A percentile compares a stretch with the other conserved stretches of the same genome.
phyloP scores from a whole-genome alignment of 2,113 vertebrate genomes.

The Melanocharis versteri region DNA sequence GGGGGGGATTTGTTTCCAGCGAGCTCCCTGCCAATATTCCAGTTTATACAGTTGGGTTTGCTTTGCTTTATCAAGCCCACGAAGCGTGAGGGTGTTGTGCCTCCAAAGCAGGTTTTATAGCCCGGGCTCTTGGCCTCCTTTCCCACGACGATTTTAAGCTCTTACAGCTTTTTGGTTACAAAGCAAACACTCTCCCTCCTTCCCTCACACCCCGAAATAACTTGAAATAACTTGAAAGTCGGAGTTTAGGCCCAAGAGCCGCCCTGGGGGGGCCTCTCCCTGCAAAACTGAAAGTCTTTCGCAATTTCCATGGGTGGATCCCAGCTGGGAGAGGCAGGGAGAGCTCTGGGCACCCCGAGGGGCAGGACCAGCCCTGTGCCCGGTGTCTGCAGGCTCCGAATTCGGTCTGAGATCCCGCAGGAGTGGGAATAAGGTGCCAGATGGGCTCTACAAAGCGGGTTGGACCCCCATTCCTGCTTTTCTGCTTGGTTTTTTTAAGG shows the following conservation, averaged over 20 bases:
- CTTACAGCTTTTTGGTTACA: neutral
- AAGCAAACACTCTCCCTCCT: neutral
- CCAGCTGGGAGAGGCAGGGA: neutral
- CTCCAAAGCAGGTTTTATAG: neutral
- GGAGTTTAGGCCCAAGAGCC: neutral
- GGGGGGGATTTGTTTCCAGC: neutral
- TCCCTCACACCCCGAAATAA: neutral
- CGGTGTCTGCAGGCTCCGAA: neutral
- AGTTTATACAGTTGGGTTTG: constrained; percentile 20
- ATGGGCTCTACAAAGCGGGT: neutral
- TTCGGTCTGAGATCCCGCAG: fast-evolving
- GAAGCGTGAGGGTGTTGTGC: neutral
- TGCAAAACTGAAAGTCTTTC: neutral
- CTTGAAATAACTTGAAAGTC: neutral
- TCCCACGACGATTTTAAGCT: neutral
- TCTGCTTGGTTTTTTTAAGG: neutral
- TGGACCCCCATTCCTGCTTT: neutral
- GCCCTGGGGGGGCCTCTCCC: neutral
- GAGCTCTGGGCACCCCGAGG: neutral
- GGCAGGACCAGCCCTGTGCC: neutral
- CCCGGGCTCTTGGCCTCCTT: neutral
- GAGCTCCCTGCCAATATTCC: neutral
- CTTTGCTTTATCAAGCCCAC: neutral
- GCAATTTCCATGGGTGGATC: neutral
- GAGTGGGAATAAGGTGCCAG: neutral